Evolutionary conservation across 2,113 vertebrate species (phyloP).

Genomic region (Cryptoleucopteryx plumbea): DNA sequence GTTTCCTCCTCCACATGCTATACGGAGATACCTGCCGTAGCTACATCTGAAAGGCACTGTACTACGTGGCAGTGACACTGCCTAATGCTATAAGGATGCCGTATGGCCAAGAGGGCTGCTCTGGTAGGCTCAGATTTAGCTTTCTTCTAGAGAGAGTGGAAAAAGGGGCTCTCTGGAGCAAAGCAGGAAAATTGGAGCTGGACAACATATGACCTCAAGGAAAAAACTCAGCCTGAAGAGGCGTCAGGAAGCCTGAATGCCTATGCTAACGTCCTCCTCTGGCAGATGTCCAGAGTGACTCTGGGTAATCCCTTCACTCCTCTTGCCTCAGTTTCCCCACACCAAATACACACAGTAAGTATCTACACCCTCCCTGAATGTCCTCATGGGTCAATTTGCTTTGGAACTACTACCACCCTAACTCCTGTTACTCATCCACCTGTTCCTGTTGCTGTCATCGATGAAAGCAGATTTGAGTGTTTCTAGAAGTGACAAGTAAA

Average conservation of each 20-base stretch:
- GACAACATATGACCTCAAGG: background rate
- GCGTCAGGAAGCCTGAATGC: background rate
- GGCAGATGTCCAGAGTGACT: background rate
- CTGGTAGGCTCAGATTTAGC: background rate
- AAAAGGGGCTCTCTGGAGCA: background rate
- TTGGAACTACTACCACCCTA: background rate
- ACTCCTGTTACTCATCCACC: background rate
- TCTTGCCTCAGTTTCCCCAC: background rate
- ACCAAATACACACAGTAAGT: background rate
- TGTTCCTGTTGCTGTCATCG: background rate
- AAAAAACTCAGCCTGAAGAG: background rate
- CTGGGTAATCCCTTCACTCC: background rate
- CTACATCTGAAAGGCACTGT: background rate
- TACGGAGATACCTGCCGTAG: background rate
- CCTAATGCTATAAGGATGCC: background rate
- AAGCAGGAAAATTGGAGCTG: background rate
- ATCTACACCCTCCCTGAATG: background rate
- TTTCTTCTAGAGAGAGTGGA: background rate
- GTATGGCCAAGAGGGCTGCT: background rate
- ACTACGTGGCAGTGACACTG: background rate
- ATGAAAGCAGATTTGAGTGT: background rate
- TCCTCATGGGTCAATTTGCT: background rate
- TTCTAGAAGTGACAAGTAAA: background rate
- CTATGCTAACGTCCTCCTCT: background rate
- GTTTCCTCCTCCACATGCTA: background rate